Conservation (phyloP, 2,797 vertebrate species). For the Heteromormyrus szaboi region DNA sequence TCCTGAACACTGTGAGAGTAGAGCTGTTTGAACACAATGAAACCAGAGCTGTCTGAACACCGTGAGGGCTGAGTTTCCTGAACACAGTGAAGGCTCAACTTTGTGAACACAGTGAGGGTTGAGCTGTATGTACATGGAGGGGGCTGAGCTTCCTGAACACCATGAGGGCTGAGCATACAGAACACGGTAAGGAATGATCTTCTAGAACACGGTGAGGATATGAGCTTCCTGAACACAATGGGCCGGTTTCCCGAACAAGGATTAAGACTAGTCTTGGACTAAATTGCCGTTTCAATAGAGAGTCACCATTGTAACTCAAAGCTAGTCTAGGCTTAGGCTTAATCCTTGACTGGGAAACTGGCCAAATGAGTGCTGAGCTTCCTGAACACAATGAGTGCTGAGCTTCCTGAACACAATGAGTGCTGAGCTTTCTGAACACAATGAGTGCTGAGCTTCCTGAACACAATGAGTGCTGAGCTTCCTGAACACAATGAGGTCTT, state of each 20-base stretch:
- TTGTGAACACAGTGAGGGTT: background rate
- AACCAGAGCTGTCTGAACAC: background rate
- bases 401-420: background rate
- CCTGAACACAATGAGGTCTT: too few relatives aligned
- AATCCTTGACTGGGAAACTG: too few relatives aligned
- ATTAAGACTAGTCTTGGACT: too few relatives aligned
- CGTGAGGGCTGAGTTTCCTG: background rate
- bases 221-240: background rate
- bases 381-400: background rate
- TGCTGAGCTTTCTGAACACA: background rate
- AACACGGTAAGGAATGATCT: background rate
- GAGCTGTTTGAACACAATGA: background rate
- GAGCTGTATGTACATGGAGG: background rate
- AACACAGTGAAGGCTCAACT: background rate
- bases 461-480: background rate
- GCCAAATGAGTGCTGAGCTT: too few relatives aligned
- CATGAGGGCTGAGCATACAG: background rate
- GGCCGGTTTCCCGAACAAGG: too few relatives aligned
- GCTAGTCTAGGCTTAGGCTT: too few relatives aligned
- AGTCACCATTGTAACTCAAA: too few relatives aligned
- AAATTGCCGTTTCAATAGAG: too few relatives aligned
- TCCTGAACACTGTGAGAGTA: background rate
- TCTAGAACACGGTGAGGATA: background rate
- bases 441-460: background rate
- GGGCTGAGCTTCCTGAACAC: background rate